Conservation (phyloP, 2,888 invertebrate species). For the Sminthurides aquaticus region DNA sequence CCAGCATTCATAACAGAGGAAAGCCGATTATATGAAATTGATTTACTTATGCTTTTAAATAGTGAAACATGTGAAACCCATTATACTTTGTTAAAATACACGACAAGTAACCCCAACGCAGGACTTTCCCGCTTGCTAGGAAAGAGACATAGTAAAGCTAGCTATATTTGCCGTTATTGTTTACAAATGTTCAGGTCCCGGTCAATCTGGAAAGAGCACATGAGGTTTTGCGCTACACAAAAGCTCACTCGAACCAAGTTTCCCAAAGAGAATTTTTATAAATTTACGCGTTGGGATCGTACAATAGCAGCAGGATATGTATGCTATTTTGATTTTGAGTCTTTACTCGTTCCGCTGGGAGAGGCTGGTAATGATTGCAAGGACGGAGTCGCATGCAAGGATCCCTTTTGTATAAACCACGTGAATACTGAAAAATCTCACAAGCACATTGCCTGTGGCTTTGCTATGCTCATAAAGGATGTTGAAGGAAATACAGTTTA, state of each 20-base stretch:
- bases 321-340: conserved; percentile 1
- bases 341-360: not conserved
- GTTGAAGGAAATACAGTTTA: not conserved
- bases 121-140: not conserved
- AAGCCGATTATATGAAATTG: not conserved
- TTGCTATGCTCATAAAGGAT: not conserved
- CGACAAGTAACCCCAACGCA: not conserved
- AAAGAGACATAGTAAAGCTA: not conserved
- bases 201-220: not conserved
- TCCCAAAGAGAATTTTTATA: not conserved
- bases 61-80: not conserved
- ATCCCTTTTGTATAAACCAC: not conserved
- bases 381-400: not conserved
- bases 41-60: not conserved
- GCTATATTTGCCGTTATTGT: not conserved
- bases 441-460: not conserved
- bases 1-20: not conserved
- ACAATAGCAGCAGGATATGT: not conserved
- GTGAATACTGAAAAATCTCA: not conserved
- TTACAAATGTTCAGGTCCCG: not conserved
- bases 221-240: not conserved
- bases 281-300: not conserved
- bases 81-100: not conserved
- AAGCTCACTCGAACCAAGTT: not conserved
- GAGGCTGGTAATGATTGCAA: not conserved